Percentiles rank a stretch among this genome's conserved stretches.
phyloP scores from a whole-genome alignment of 1,140 invertebrate genomes.

The Halyomorpha halys region DNA sequence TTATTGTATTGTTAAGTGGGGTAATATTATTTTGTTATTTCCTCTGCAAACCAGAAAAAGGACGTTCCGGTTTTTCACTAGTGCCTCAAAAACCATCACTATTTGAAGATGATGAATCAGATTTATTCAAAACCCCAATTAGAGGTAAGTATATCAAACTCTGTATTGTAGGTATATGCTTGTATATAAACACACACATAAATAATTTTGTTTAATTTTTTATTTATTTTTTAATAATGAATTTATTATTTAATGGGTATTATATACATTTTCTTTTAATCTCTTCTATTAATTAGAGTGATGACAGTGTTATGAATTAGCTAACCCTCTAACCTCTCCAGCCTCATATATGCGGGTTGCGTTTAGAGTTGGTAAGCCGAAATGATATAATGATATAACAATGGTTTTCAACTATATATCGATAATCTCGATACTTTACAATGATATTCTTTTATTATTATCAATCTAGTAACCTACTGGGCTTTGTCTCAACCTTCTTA shows the following conservation, averaged over 20 bases:
- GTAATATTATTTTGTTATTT: slow-evolving; percentile 34
- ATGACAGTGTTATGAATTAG: too few species aligned
- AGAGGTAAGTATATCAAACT: slow-evolving; percentile 37
- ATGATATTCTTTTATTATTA: too few species aligned
- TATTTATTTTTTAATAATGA: background rate
- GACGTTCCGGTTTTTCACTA: slow-evolving; percentile 37
- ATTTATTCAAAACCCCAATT: slow-evolving; percentile 48
- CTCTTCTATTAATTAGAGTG: background rate
- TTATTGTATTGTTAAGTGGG: slow-evolving; percentile 31
- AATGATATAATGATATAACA: too few species aligned
- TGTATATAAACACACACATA: background rate
- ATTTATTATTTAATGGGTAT: background rate
- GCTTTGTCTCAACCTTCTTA: too few species aligned
- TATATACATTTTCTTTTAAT: background rate
- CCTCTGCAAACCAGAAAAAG: slow-evolving; percentile 35
- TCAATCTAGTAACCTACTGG: too few species aligned
- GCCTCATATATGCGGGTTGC: too few species aligned
- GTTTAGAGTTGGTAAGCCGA: too few species aligned
- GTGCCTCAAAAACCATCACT: slow-evolving; percentile 39
- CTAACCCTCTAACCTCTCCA: too few species aligned
- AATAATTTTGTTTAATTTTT: background rate
- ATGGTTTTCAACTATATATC: too few species aligned
- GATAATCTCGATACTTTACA: too few species aligned
- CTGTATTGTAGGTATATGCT: background rate
- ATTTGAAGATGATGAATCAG: slow-evolving; percentile 50